phyloP scores from a whole-genome alignment of 2,113 vertebrate species.

The Ifrita kowaldi region DNA sequence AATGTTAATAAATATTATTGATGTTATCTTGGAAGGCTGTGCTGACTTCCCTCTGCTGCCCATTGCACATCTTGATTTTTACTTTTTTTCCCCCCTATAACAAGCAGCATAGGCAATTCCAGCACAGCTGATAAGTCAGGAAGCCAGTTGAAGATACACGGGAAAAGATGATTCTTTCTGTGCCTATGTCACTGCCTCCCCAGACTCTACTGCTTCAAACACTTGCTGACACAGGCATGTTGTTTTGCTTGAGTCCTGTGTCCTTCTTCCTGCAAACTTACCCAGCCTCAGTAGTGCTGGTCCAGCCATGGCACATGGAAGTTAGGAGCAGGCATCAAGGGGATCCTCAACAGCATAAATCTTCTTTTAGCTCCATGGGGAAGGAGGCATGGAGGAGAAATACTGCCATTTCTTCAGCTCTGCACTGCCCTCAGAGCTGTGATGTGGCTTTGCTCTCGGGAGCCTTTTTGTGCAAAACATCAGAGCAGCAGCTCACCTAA shows the following conservation, averaged over 20 bases:
- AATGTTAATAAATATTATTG: slow-evolving; percentile 31
- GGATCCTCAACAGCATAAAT: background rate
- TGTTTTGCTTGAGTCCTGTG: background rate
- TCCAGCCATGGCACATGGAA: fast-evolving
- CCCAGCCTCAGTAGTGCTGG: background rate
- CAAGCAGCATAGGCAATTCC: background rate
- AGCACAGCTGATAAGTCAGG: background rate
- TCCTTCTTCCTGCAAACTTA: background rate
- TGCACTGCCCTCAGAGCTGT: fast-evolving
- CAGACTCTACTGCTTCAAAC: background rate
- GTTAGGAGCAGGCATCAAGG: background rate
- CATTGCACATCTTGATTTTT: background rate
- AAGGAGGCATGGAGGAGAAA: background rate
- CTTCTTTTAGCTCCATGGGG: background rate
- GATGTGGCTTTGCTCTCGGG: fast-evolving
- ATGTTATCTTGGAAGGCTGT: background rate
- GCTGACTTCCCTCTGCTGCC: background rate
- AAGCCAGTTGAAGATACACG: background rate
- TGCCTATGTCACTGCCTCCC: background rate
- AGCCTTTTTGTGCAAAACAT: background rate
- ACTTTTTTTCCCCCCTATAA: background rate
- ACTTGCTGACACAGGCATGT: background rate
- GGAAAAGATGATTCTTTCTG: background rate
- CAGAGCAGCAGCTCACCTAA: background rate
- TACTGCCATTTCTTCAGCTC: background rate